Evolutionary conservation across 2,888 invertebrate species (phyloP).

Genomic region (Prionchulus punctatus): DNA sequence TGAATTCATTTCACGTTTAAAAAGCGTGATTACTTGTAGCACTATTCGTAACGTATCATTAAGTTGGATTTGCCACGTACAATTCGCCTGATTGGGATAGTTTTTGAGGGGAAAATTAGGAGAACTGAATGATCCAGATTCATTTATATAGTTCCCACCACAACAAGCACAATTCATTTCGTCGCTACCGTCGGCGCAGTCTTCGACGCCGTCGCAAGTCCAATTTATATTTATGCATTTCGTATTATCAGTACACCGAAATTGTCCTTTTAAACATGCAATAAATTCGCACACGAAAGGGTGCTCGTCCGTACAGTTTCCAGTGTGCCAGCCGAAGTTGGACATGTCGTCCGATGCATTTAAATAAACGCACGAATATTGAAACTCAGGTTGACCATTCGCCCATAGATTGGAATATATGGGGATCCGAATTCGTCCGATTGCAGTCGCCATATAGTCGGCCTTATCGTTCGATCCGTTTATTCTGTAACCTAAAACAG

Average conservation of each 20-base stretch:
- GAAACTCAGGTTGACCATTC: background rate
- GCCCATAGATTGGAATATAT: background rate
- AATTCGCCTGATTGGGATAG: background rate
- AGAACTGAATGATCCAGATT: background rate
- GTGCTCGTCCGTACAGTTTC: background rate
- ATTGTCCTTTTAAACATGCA: background rate
- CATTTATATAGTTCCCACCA: background rate
- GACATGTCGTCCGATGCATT: background rate
- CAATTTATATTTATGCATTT: background rate
- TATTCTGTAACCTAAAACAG: background rate
- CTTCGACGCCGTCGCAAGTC: background rate
- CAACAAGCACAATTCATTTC: background rate
- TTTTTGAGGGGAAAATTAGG: background rate
- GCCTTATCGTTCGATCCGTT: background rate
- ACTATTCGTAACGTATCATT: background rate
- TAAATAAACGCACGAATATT: background rate
- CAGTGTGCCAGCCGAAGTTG: background rate
- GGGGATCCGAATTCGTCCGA: background rate
- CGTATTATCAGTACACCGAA: background rate
- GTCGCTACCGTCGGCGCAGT: background rate
- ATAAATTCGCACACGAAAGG: background rate
- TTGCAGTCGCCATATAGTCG: background rate
- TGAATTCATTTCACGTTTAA: no score
- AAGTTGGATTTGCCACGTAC: background rate
- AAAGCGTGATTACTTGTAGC: background rate